A percentile compares a stretch with the other conserved stretches of the same genome.
Conservation (phyloP, 1,140 invertebrate genomes). For the Cyclina sinensis region DNA sequence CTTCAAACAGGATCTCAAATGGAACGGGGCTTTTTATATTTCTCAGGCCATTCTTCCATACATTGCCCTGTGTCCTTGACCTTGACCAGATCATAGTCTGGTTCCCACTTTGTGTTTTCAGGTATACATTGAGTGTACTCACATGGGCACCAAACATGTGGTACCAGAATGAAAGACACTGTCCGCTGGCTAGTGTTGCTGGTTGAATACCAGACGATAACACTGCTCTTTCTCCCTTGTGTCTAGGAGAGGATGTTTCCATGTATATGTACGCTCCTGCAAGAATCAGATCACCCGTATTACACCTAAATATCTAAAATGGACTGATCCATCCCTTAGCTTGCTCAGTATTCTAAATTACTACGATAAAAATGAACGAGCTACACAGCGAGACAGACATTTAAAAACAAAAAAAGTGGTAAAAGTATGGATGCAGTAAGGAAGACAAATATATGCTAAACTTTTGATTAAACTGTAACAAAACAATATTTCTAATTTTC, state of each 20-base stretch:
- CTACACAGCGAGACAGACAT: too few relatives aligned
- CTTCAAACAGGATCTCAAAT: slow-evolving; percentile 89
- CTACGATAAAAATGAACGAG: too few relatives aligned
- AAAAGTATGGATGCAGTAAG: too few relatives aligned
- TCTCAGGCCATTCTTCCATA: slow-evolving; percentile 78
- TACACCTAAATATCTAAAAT: neutral
- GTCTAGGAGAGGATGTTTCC: slow-evolving; percentile 82
- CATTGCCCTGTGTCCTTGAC: slow-evolving; percentile 80
- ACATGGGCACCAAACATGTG: slow-evolving; percentile 91
- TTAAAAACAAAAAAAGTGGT: too few relatives aligned
- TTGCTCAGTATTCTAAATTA: too few relatives aligned
- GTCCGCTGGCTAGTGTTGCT: slow-evolving; percentile 47
- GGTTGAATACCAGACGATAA: slow-evolving; percentile 76
- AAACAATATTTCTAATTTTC: too few relatives aligned
- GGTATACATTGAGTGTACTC: slow-evolving; percentile 81
- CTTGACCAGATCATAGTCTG: slow-evolving; percentile 80
- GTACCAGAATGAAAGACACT: slow-evolving; percentile 89
- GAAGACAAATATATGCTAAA: too few relatives aligned
- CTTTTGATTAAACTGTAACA: too few relatives aligned
- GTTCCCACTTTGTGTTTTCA: slow-evolving; percentile 63
- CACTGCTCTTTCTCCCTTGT: slow-evolving; percentile 80
- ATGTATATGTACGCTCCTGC: slow-evolving; percentile 84
- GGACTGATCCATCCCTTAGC: too few relatives aligned
- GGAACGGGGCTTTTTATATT: slow-evolving; percentile 68
- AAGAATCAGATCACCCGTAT: neutral